Evolutionary conservation across 2,888 invertebrate species (phyloP).

Genomic region (Dorcus parallelipipedus): DNA sequence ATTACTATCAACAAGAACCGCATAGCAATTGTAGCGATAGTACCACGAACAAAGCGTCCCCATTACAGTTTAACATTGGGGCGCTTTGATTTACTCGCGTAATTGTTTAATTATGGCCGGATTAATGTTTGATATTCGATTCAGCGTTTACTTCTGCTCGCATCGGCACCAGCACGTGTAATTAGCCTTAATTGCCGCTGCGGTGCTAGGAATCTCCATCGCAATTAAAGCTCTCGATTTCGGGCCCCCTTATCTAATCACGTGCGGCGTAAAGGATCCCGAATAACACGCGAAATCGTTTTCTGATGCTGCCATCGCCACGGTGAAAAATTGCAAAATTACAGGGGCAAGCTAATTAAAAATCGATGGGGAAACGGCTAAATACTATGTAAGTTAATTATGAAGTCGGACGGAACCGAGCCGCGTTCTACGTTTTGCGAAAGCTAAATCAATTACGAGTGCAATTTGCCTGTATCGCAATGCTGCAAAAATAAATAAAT

Average conservation of each 20-base stretch:
- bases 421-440: too few relatives aligned
- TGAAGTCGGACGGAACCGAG: too few relatives aligned
- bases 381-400: too few relatives aligned
- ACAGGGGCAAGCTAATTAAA: too few relatives aligned
- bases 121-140: conserved; percentile 1
- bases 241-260: neutral
- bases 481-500: too few relatives aligned
- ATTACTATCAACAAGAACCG: neutral
- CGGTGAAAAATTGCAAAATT: too few relatives aligned
- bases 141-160: neutral
- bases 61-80: neutral
- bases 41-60: neutral
- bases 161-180: neutral
- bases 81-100: neutral
- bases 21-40: neutral
- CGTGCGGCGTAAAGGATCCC: neutral
- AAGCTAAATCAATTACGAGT: too few relatives aligned
- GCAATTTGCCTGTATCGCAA: too few relatives aligned
- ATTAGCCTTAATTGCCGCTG: neutral
- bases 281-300: too few relatives aligned
- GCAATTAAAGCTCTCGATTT: neutral
- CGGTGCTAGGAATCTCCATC: neutral
- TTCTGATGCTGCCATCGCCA: too few relatives aligned
- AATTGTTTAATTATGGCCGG: conserved; percentile 1
- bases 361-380: too few relatives aligned